Evolutionary conservation across 2,113 vertebrate species (phyloP).

Genomic region (Myiozetetes cayanensis): DNA sequence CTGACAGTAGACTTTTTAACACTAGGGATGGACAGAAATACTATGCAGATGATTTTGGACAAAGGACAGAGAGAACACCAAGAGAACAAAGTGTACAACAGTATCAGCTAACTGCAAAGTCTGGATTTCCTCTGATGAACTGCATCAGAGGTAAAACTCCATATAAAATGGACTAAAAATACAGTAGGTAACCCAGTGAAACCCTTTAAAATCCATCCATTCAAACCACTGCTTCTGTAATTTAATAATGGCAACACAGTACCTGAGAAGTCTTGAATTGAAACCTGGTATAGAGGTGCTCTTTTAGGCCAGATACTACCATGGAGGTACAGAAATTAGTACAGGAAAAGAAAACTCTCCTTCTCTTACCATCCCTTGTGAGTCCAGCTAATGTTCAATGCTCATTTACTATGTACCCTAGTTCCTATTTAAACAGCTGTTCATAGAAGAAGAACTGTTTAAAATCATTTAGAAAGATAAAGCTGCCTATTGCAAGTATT

Average conservation of each 20-base stretch:
- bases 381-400: neutral
- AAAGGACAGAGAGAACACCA: neutral
- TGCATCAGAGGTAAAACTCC: neutral
- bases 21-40: neutral
- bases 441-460: neutral
- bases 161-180: neutral
- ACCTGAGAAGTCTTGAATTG: neutral
- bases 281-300: neutral
- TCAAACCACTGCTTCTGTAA: neutral
- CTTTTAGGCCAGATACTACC: neutral
- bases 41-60: neutral
- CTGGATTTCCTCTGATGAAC: neutral
- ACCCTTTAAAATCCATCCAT: neutral
- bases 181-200: neutral
- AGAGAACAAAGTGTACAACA: neutral
- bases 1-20: neutral
- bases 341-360: neutral
- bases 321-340: neutral
- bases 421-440: conserved; percentile 12
- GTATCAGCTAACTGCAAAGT: neutral
- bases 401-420: neutral
- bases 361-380: neutral
- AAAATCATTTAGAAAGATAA: neutral
- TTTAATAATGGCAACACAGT: neutral
- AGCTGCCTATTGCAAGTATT: conserved; percentile 17